phyloP scores from a whole-genome alignment of 2,113 vertebrate species.

The Gambusia affinis region DNA sequence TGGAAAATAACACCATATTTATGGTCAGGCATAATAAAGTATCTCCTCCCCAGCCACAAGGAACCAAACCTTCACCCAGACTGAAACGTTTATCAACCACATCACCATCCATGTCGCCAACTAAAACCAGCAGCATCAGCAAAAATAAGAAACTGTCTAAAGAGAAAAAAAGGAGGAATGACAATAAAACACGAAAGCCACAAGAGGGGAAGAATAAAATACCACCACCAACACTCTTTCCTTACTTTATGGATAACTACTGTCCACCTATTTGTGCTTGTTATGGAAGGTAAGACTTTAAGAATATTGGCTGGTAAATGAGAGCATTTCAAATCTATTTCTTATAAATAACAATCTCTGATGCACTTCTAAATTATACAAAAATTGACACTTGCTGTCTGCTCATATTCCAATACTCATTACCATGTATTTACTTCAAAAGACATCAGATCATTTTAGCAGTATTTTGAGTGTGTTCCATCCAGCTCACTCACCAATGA shows the following conservation, averaged over 20 bases:
- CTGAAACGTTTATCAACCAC: neutral
- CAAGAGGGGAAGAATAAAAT: conserved; percentile 19
- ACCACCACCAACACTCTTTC: conserved; percentile 35
- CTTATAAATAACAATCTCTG: neutral
- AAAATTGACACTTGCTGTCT: neutral
- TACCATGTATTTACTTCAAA: neutral
- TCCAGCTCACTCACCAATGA: neutral
- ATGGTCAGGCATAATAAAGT: conserved; percentile 16
- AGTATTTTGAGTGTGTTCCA: neutral
- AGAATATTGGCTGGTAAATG: neutral
- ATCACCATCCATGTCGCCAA: conserved; percentile 16
- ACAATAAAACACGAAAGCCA: conserved; percentile 38
- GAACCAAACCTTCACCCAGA: conserved; percentile 20
- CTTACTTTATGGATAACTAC: conserved; percentile 73
- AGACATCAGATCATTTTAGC: neutral
- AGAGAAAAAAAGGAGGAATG: conserved; percentile 44
- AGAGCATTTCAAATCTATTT: neutral
- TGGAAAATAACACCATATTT: conserved; percentile 27
- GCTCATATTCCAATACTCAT: neutral
- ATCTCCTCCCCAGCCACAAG: conserved; percentile 18
- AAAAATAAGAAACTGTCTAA: conserved; percentile 42
- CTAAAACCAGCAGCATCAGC: conserved; percentile 21
- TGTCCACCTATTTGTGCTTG: conserved; percentile 72
- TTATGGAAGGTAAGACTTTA: conserved; percentile 63
- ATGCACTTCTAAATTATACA: no score